phyloP scores from a whole-genome alignment of 1,140 invertebrate species.

The Zaprionus capensis region DNA sequence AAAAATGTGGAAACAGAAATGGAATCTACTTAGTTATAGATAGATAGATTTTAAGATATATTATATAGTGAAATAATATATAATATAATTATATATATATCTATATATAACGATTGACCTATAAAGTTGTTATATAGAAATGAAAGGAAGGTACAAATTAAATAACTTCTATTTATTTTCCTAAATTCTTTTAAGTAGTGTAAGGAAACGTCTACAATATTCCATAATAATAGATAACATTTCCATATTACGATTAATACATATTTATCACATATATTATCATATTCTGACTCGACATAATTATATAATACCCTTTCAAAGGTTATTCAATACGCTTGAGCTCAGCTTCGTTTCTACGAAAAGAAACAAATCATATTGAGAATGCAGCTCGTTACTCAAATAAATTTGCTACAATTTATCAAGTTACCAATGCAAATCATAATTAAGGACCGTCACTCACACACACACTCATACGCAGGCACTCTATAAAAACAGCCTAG shows the following conservation, averaged over 20 bases:
- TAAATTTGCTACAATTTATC: neutral
- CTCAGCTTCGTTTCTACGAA: neutral
- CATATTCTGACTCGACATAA: too few relatives aligned
- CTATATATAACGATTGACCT: too few relatives aligned
- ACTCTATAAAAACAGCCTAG: neutral
- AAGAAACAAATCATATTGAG: neutral
- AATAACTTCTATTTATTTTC: neutral
- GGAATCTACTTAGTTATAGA: neutral
- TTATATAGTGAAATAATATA: neutral
- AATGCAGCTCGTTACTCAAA: neutral
- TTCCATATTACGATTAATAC: neutral
- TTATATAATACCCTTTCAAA: neutral
- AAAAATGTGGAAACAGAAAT: neutral
- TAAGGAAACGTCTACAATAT: too few relatives aligned
- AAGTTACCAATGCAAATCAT: conserved; percentile 6
- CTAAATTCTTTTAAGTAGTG: neutral
- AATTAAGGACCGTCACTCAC: neutral
- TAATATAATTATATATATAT: too few relatives aligned
- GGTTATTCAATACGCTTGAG: neutral
- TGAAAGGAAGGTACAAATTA: neutral
- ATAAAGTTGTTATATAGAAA: neutral
- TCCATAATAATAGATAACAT: neutral
- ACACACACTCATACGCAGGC: neutral
- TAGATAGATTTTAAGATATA: neutral
- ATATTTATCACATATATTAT: neutral